These are phyloP conservation scores for Tipula lateralis DNA, from an alignment of 2,888 invertebrate species.

Conservation along the genomic window DNA sequence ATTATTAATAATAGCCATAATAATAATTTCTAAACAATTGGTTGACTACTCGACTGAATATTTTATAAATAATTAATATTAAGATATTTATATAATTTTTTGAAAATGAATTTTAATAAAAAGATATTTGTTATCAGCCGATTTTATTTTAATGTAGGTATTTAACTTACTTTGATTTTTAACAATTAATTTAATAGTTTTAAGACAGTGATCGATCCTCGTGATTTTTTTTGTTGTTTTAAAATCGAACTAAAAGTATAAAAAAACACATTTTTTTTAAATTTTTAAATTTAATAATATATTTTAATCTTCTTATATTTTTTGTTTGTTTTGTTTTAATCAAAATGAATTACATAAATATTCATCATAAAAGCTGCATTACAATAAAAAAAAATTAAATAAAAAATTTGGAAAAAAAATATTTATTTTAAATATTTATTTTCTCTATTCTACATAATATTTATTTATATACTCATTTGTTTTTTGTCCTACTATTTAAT, in stretches of 20 bases:
- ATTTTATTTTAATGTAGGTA: background rate
- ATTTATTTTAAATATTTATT: background rate
- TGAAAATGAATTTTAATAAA: background rate
- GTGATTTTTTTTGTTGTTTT: background rate
- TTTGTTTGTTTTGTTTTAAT: background rate
- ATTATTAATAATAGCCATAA: background rate
- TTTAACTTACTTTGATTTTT: background rate
- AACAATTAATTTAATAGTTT: background rate
- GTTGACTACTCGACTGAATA: background rate
- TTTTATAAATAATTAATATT: background rate
- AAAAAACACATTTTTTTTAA: background rate
- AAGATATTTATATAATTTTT: background rate
- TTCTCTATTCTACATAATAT: slow-evolving; percentile 19
- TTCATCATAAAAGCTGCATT: slow-evolving; percentile 12
- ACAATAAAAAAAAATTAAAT: background rate
- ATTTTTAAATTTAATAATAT: slow-evolving; percentile 1
- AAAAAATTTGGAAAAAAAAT: background rate
- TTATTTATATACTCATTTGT: background rate
- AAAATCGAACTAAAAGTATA: background rate
- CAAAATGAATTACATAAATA: slow-evolving; percentile 13
- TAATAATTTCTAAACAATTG: background rate
- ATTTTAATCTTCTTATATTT: background rate
- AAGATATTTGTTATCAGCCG: background rate
- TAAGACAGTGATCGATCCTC: background rate
- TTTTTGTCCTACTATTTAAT: background rate